Percentiles rank a stretch among this genome's conserved stretches.
These are phyloP conservation scores for Dromas ardeola DNA, from an alignment of 2,113 vertebrate genomes.

Conservation along the genomic window DNA sequence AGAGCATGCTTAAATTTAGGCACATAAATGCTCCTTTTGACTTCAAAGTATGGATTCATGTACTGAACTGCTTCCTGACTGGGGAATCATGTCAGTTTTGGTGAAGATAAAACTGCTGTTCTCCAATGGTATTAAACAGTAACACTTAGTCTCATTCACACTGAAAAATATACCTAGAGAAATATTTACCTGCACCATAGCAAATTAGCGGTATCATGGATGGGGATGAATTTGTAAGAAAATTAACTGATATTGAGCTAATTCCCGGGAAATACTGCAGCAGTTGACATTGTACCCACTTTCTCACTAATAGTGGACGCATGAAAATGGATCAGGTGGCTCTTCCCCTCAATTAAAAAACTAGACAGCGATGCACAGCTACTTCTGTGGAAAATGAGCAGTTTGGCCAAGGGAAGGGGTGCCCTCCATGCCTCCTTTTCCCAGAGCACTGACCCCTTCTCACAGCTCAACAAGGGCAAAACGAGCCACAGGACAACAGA, in stretches of 20 bases:
- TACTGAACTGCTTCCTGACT: not conserved
- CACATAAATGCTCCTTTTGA: not conserved
- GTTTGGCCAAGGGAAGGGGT: not conserved
- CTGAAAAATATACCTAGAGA: not conserved
- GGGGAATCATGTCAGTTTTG: not conserved
- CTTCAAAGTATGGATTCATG: not conserved
- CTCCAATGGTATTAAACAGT: not conserved
- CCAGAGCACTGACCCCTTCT: not conserved
- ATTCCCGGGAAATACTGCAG: not conserved
- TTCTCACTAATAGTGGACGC: not conserved
- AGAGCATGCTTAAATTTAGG: not conserved
- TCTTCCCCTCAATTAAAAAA: not conserved
- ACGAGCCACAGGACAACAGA: not conserved
- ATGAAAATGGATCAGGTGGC: not conserved
- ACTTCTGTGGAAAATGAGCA: not conserved
- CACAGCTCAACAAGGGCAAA: not conserved
- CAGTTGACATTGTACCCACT: not conserved
- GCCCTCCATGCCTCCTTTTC: not conserved
- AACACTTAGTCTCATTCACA: not conserved
- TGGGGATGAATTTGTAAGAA: not conserved
- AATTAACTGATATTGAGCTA: not conserved
- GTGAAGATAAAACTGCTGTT: not conserved
- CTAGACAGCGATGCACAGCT: not conserved
- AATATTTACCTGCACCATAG: not conserved
- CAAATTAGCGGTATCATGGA: not conserved